Evolutionary conservation across 2,797 vertebrate genomes (phyloP).

Genomic region (Lacerta agilis): DNA sequence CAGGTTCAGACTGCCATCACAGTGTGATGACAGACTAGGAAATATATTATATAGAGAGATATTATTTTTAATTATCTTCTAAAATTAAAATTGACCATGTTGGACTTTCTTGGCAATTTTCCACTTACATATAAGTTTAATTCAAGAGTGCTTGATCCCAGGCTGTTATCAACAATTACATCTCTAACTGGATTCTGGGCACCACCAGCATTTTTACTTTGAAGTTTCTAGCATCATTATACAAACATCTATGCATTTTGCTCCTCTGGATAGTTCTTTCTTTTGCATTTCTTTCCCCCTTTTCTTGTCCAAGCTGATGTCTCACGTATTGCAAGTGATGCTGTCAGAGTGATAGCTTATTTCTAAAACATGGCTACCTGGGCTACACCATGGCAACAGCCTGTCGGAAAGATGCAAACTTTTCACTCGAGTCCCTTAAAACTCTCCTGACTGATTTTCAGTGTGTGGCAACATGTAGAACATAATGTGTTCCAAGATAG

Average conservation of each 20-base stretch:
- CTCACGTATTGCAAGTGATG: slow-evolving; percentile 16
- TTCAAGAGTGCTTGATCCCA: background rate
- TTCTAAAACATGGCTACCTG: background rate
- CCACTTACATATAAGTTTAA: background rate
- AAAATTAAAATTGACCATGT: background rate
- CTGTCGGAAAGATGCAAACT: background rate
- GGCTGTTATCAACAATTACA: background rate
- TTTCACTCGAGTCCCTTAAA: slow-evolving; percentile 44
- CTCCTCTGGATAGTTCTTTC: background rate
- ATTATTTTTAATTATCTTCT: background rate
- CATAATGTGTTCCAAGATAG: background rate
- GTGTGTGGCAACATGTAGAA: background rate
- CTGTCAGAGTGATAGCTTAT: slow-evolving; percentile 10
- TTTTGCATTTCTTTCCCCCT: background rate
- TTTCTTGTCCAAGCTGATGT: slow-evolving; percentile 18
- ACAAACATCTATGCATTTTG: background rate
- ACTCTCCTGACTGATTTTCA: slow-evolving; percentile 37
- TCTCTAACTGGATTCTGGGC: background rate
- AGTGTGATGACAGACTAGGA: too few relatives aligned
- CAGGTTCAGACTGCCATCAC: too few relatives aligned
- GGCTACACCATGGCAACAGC: background rate
- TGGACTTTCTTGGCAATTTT: background rate
- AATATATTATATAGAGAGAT: too few relatives aligned
- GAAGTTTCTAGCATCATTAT: background rate
- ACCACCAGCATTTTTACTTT: background rate